Percentiles rank a stretch among this genome's conserved stretches.
Conservation (phyloP, 2,888 invertebrate genomes). For the Pandemis cinnamomeana region DNA sequence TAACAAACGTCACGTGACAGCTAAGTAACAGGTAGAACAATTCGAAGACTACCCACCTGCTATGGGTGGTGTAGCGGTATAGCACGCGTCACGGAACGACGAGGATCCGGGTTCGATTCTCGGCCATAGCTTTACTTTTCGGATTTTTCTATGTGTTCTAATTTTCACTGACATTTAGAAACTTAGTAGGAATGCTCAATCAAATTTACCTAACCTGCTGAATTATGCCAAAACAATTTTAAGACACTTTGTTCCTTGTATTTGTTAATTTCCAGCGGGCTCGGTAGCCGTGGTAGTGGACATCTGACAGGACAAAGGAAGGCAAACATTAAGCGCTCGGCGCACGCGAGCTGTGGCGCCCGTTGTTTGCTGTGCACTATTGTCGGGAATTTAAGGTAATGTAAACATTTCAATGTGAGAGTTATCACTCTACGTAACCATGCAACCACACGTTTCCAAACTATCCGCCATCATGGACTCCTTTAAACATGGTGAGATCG, state of each 20-base stretch:
- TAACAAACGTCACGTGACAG: too few relatives aligned
- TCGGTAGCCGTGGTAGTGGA: not conserved
- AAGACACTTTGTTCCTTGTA: not conserved
- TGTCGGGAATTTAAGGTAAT: constrained; percentile 3
- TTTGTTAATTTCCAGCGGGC: not conserved
- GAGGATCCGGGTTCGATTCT: too few relatives aligned
- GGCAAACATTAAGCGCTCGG: constrained; percentile 36
- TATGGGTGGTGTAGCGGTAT: too few relatives aligned
- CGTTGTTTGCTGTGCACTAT: constrained; percentile 6
- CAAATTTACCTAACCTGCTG: not conserved
- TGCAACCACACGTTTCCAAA: not conserved
- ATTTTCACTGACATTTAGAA: too few relatives aligned
- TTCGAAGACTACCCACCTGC: too few relatives aligned
- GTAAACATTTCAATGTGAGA: not conserved
- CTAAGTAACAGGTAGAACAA: too few relatives aligned
- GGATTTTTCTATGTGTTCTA: too few relatives aligned
- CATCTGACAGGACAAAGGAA: constrained; percentile 38
- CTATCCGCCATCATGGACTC: not conserved
- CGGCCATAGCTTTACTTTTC: too few relatives aligned
- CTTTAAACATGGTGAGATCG: not conserved
- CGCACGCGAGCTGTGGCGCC: constrained; percentile 37
- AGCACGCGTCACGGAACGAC: too few relatives aligned
- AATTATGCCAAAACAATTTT: too few relatives aligned
- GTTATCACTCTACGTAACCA: not conserved
- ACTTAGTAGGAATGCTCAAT: too few relatives aligned